Base-by-base conservation (phyloP, 37 sponge, comb jelly and placozoan species). In the Beroe ovata region DNA sequence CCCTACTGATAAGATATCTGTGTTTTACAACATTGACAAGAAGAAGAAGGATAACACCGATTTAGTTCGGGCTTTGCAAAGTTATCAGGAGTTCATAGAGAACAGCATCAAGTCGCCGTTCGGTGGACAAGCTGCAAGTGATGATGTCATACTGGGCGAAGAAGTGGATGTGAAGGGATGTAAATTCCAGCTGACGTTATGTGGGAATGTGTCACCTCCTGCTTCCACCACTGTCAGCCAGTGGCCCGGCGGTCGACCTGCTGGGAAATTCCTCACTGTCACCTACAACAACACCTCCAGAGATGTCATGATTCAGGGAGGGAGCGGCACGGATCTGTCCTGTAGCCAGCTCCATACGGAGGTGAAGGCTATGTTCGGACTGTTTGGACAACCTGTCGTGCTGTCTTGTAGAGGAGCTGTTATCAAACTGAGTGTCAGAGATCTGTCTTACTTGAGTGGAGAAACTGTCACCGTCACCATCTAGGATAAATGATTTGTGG, bases 151-250 rank as follows among this genome's bases (percentile, higher is more conserved):
- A 3, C 26, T 77, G 8, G 8, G 22, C 11, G 84, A 77, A 25
- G 84, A 77, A 23, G 84, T 77, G 84, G 84, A 77, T 21, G 84
- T 77, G 21, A 77, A 77, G 28, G 84, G 84, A 0, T 25, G 28
- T 29, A 38, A 39, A 25, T 42, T 77, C 28, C n/a, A 2, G 28
- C 84, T 77, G 8, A 77, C 84, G 8, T 26, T 77, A n/a, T 39
- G 42, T 20, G 84, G 84, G 28, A 54, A 77, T 39, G 69, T 66
- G 32, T 29, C 25, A 18, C 11, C 11, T 4, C 63, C 28, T 25
- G 20, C 38, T 19, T 39, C 54, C 23, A 3, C 28, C 23, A n/a
- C 29, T 28, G 84, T 77, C 0, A 35, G 18, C 47, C 84, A 77
- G 47, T 77, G 84, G 84, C 84, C 84, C 26, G 8, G 19, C 4